Conservation (phyloP, 2,113 vertebrate genomes). For the Amphiprion ocellaris region DNA sequence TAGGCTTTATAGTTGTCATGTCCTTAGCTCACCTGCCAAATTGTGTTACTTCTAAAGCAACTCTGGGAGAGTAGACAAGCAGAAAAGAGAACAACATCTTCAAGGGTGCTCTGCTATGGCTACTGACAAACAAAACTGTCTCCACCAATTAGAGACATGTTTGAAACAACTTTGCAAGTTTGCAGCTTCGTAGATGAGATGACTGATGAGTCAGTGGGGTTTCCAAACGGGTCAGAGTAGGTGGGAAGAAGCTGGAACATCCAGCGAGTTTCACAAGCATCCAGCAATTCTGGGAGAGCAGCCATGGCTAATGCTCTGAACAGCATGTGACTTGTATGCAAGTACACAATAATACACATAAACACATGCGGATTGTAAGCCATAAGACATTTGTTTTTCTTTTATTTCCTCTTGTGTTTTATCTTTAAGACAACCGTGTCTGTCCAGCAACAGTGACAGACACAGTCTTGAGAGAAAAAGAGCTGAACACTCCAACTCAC, state of each 20-base stretch:
- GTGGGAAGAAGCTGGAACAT: constrained; percentile 43
- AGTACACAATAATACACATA: constrained; percentile 2
- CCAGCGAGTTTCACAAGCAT: constrained; percentile 37
- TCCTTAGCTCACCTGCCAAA: constrained; percentile 47
- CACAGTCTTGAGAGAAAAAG: constrained; percentile 29
- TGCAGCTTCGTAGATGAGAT: constrained; percentile 5
- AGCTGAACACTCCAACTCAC: constrained; percentile 20
- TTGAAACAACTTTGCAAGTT: constrained; percentile 27
- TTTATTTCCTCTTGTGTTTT: background rate
- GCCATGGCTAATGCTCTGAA: background rate
- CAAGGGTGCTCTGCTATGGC: background rate
- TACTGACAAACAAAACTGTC: constrained; percentile 13
- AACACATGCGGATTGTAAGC: background rate
- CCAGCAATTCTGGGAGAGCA: constrained; percentile 8
- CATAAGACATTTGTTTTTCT: constrained; percentile 3
- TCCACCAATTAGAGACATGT: constrained; percentile 4
- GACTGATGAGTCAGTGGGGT: constrained; percentile 42
- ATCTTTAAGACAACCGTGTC: constrained; percentile 14
- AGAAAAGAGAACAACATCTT: constrained; percentile 7
- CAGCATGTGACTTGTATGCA: background rate
- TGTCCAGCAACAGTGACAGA: constrained; percentile 24
- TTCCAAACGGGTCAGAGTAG: constrained; percentile 54
- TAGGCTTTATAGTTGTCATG: constrained; percentile 24
- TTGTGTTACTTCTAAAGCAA: constrained; percentile 14
- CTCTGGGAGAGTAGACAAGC: background rate